Conservation (phyloP, 2,888 invertebrate genomes). For the Sinhomidia bicolor region DNA sequence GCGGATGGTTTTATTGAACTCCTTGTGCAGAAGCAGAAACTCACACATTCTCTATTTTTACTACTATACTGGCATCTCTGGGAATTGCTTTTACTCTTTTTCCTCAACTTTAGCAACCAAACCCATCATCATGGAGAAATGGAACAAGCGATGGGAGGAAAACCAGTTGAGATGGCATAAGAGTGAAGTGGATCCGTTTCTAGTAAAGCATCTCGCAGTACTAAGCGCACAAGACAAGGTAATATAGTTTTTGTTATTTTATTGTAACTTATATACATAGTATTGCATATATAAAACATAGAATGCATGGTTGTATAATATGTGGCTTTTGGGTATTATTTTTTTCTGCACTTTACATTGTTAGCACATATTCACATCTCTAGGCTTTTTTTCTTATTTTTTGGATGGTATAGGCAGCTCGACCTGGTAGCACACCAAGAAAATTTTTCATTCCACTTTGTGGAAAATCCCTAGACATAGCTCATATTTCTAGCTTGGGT, state of each 20-base stretch:
- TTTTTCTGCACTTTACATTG: not conserved
- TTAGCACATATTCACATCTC: not conserved
- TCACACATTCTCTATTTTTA: not conserved
- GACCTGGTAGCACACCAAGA: conserved; percentile 28
- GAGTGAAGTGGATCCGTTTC: conserved; percentile 68
- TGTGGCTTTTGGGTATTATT: not conserved
- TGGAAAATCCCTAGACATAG: conserved; percentile 74
- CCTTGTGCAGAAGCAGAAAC: not conserved
- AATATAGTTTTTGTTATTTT: no score
- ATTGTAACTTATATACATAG: no score
- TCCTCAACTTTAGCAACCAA: not conserved
- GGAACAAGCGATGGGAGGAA: conserved; percentile 75
- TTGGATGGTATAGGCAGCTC: not conserved
- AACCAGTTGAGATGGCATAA: conserved; percentile 76
- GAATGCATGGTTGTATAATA: not conserved
- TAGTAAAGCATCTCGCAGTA: conserved; percentile 50
- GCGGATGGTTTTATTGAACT: not conserved
- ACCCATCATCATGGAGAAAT: conserved; percentile 67
- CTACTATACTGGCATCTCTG: conserved; percentile 38
- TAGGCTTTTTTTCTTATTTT: not conserved
- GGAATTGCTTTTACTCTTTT: conserved; percentile 2
- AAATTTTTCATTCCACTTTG: conserved; percentile 75
- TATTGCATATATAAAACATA: no score
- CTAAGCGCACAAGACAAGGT: conserved; percentile 32
- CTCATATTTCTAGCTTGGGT: conserved; percentile 60